A percentile compares a stretch with the other conserved stretches of the same genome.
Conservation (phyloP, 2,888 invertebrate species). For the Aspidiotus destructor region DNA sequence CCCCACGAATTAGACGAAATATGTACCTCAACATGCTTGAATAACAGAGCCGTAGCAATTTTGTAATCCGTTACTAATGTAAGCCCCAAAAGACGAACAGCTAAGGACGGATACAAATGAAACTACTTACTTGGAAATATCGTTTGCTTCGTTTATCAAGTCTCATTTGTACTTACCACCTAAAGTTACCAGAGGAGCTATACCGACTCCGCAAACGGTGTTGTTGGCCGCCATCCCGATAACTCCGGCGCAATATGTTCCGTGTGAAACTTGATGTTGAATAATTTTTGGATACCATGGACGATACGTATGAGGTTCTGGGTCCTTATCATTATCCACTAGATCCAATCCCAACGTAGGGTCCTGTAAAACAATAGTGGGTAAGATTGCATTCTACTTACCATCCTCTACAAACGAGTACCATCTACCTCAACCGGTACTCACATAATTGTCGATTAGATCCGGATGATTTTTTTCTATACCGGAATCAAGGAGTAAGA, state of each 20-base stretch:
- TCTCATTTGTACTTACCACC: constrained; percentile 50
- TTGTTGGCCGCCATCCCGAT: constrained; percentile 84
- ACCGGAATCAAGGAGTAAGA: too few species aligned
- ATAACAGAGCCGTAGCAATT: constrained; percentile 59
- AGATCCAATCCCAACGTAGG: constrained; percentile 75
- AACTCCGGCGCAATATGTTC: constrained; percentile 84
- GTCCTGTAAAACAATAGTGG: constrained; percentile 50
- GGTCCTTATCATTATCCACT: constrained; percentile 67
- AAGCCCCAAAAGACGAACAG: not conserved
- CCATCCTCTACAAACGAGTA: too few species aligned
- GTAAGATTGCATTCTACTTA: too few species aligned
- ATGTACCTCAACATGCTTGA: constrained; percentile 64
- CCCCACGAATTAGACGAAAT: constrained; percentile 92
- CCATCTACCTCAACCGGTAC: too few species aligned
- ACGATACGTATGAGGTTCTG: constrained; percentile 56
- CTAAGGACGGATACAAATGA: not conserved
- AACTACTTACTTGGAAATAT: too few species aligned
- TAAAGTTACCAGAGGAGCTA: constrained; percentile 73
- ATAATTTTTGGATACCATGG: constrained; percentile 38
- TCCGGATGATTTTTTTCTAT: not conserved
- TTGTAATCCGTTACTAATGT: not conserved
- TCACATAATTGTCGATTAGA: not conserved
- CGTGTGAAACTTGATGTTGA: constrained; percentile 61
- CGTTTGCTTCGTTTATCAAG: too few species aligned
- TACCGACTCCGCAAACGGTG: constrained; percentile 78